Evolutionary conservation across 2,113 vertebrate species (phyloP).

Genomic region (Rhodinocichla rosea): DNA sequence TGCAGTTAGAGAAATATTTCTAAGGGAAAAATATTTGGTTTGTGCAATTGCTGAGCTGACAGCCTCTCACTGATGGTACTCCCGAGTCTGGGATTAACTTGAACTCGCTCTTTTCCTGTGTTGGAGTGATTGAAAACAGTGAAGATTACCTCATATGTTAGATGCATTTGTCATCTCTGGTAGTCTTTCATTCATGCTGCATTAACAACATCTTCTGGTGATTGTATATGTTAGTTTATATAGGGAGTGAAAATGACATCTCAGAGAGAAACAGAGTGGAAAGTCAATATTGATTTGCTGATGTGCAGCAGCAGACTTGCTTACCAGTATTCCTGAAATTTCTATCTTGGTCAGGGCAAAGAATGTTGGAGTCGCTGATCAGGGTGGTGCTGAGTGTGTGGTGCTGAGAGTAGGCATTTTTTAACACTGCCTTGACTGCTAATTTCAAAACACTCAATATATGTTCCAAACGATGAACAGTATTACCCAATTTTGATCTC

Average conservation of each 20-base stretch:
- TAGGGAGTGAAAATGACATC: neutral
- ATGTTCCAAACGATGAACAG: neutral
- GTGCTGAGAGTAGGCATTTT: neutral
- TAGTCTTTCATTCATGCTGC: neutral
- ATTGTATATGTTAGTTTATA: neutral
- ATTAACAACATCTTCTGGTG: neutral
- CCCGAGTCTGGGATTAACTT: neutral
- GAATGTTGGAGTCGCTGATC: fast-evolving
- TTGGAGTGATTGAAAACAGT: neutral
- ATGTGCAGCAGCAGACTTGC: neutral
- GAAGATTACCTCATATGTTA: neutral
- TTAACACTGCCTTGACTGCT: neutral
- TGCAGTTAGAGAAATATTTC: neutral
- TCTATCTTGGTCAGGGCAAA: neutral
- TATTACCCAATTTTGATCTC: neutral
- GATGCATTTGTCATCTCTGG: neutral
- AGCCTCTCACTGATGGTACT: neutral
- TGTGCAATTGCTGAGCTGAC: neutral
- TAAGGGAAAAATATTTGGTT: neutral
- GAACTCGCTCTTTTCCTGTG: neutral
- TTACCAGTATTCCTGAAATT: neutral
- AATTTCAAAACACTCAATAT: neutral
- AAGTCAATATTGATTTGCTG: neutral
- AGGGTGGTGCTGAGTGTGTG: neutral
- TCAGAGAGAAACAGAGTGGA: fast-evolving